phyloP scores from a whole-genome alignment of 1,140 invertebrate species.

The Bradysia coprophila region DNA sequence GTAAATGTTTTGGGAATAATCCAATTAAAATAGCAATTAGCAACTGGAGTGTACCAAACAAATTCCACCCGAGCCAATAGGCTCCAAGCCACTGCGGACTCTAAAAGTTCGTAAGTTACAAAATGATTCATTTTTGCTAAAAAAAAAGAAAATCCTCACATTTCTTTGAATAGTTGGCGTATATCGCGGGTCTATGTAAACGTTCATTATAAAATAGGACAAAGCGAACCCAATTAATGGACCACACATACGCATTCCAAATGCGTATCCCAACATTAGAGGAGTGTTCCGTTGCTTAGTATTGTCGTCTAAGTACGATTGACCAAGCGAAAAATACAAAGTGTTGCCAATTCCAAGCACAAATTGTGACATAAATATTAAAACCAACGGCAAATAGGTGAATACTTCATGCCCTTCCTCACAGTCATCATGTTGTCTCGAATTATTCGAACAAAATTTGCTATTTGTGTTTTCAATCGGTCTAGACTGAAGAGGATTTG shows the following conservation, averaged over 20 bases:
- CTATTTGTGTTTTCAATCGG: too few species aligned
- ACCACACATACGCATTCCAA: slow-evolving; percentile 16
- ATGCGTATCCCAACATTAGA: slow-evolving; percentile 24
- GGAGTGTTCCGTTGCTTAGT: slow-evolving; percentile 38
- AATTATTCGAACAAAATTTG: neutral
- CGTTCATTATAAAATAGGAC: slow-evolving; percentile 33
- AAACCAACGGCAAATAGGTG: slow-evolving; percentile 27
- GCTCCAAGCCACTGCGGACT: slow-evolving; percentile 48
- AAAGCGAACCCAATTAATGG: slow-evolving; percentile 19
- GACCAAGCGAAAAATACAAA: slow-evolving; percentile 36
- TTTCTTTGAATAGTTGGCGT: slow-evolving; percentile 39
- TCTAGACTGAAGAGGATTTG: too few species aligned
- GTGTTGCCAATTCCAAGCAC: slow-evolving; percentile 40
- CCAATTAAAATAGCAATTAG: slow-evolving; percentile 35
- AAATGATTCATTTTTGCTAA: too few species aligned
- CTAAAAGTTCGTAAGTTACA: slow-evolving; percentile 31
- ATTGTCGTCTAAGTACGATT: slow-evolving; percentile 43
- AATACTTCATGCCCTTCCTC: slow-evolving; percentile 16
- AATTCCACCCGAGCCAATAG: slow-evolving; percentile 51
- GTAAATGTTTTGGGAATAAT: slow-evolving; percentile 35
- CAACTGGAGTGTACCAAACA: slow-evolving; percentile 33
- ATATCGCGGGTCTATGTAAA: slow-evolving; percentile 41
- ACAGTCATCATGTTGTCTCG: neutral
- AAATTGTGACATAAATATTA: slow-evolving; percentile 41
- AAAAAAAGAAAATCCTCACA: too few species aligned